A percentile compares a stretch with the other conserved stretches of the same genome.
Conservation (phyloP, 2,113 vertebrate species). For the Chaenogobius annularis region DNA sequence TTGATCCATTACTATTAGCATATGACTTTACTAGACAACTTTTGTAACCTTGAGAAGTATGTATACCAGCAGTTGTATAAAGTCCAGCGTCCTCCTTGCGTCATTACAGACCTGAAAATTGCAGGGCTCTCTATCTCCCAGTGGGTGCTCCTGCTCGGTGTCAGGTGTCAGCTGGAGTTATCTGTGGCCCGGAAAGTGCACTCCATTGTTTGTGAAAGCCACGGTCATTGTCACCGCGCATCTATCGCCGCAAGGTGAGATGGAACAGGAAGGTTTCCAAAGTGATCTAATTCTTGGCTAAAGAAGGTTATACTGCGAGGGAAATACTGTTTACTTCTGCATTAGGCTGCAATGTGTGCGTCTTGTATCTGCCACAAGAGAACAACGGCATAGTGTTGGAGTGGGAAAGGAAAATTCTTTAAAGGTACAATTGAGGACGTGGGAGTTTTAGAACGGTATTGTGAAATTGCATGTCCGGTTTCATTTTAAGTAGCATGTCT, state of each 20-base stretch:
- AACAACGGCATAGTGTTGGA: constrained; percentile 2
- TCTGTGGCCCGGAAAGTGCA: constrained; percentile 41
- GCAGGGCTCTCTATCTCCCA: constrained; percentile 53
- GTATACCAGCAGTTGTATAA: neutral
- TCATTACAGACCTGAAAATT: constrained; percentile 45
- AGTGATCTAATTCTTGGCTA: constrained; percentile 59
- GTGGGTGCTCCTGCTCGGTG: constrained; percentile 65
- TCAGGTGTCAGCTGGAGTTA: constrained; percentile 76
- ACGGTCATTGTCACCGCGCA: constrained; percentile 64
- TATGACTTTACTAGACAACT: neutral
- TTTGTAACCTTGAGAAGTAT: neutral
- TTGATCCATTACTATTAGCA: neutral
- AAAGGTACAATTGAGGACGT: neutral
- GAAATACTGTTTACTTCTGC: constrained; percentile 28
- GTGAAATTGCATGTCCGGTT: neutral
- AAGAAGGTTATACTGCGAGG: constrained; percentile 35
- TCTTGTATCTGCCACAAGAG: constrained; percentile 7
- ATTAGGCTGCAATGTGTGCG: constrained; percentile 13
- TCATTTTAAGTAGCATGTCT: too few species aligned
- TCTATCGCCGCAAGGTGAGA: constrained; percentile 57
- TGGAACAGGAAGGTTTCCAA: constrained; percentile 53
- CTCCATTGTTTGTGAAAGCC: constrained; percentile 66
- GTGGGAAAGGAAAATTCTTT: neutral
- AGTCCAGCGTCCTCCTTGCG: constrained; percentile 21
- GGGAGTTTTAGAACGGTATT: neutral